These are phyloP conservation scores for Drosophila emarginata DNA, from an alignment of 2,888 invertebrate genomes.

Conservation along the genomic window DNA sequence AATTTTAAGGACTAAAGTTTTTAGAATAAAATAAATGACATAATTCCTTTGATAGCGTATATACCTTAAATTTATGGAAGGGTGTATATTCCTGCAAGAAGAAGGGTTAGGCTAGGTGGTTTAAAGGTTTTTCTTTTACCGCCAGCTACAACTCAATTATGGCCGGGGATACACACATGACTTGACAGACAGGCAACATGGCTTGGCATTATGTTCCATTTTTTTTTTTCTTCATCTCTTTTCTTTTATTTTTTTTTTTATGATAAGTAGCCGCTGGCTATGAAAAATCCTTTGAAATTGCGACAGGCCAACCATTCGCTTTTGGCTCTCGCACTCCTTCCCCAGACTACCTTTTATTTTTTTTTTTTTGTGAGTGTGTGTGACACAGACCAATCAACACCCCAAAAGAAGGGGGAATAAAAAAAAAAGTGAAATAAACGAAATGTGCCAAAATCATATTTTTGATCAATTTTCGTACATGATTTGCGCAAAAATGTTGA, in stretches of 20 bases:
- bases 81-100: neutral
- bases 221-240: constrained; percentile 32
- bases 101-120: constrained; percentile 33
- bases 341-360: neutral
- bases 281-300: constrained; percentile 74
- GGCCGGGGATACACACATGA: constrained; percentile 67
- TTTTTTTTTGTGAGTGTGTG: constrained; percentile 33
- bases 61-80: neutral
- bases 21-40: no score
- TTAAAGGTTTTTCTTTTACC: constrained; percentile 38
- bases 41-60: neutral
- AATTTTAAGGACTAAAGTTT: no score
- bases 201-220: constrained; percentile 56
- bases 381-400: constrained; percentile 70
- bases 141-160: constrained; percentile 72
- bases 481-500: constrained; percentile 70
- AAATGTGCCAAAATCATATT: constrained; percentile 65
- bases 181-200: constrained; percentile 65
- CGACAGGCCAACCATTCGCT: constrained; percentile 15
- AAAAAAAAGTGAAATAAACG: neutral
- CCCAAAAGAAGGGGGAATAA: constrained; percentile 7
- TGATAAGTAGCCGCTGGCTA: constrained; percentile 78
- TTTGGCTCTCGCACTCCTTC: no score
- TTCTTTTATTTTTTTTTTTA: constrained; percentile 48
- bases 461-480: constrained; percentile 76